Base-by-base conservation (phyloP, 2,888 invertebrate species). In the Tipula unca region DNA sequence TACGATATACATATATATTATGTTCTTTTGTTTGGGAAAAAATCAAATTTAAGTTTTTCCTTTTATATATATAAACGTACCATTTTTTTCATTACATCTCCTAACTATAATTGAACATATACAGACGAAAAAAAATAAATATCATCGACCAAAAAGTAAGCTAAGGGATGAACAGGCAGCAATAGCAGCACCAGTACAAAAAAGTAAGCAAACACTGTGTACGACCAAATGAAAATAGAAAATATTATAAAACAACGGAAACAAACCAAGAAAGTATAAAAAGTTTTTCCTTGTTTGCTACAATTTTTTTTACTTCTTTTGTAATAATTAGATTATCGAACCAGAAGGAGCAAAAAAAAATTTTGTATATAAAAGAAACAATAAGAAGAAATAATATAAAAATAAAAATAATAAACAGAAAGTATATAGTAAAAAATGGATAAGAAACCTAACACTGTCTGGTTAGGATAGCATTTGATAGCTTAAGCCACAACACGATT, bases 311-410 rank as follows among this genome's bases (percentile, higher is more conserved):
- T 17, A n/a, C 4, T 13, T 25, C 25, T 20, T 25, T 69, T 25
- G 69, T 25, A 69, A 69, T 69, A 69, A 69, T 69, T 69, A 69
- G 69, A 69, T 69, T 69, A 69, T 69, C 69, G 69, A 69, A 69
- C 69, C 69, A 69, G 69, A 13, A 69, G 10, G 69, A 69, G 10
- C 69, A 20, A 20, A 69, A 10, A 25, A 69, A 25, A 69, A 10
- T 1, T 69, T 6, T 20, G 25, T 25, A 25, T 69, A 69, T 69
- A 69, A 69, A 69, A 69, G 13, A 69, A 25, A 69, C 25, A 25
- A 25, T 25, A 69, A 69, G 32, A 32, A 32, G 6, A 6, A n/a
- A n/a, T n/a, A n/a, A n/a, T n/a, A n/a, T n/a, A n/a, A 6, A 32
- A 32, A 32, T 10, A 69, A 69, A 69, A 69, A 69, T 69, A 69